Conservation (phyloP, 2,888 invertebrate genomes). For the Drosophila sordidapex region DNA sequence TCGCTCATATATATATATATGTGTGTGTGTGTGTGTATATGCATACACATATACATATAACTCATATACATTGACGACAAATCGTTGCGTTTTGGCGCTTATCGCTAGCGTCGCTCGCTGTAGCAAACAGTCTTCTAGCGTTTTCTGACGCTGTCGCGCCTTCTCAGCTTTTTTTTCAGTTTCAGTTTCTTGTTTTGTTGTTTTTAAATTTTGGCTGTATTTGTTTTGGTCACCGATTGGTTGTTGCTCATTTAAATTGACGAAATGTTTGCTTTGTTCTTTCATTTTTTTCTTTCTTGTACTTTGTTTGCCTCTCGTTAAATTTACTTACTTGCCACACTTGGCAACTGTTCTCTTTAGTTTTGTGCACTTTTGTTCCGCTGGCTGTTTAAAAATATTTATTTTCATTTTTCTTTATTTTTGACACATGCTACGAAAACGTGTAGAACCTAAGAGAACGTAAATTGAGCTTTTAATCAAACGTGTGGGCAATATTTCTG, state of each 20-base stretch:
- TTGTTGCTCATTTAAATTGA: conserved; percentile 41
- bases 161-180: conserved; percentile 3
- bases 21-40: neutral
- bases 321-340: conserved; percentile 29
- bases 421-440: conserved; percentile 65
- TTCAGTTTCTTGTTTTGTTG: conserved; percentile 16
- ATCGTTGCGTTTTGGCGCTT: conserved; percentile 36
- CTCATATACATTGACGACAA: conserved; percentile 25
- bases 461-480: conserved; percentile 1
- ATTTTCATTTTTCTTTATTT: conserved; percentile 21
- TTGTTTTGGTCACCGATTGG: conserved; percentile 59
- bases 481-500: conserved; percentile 22
- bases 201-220: conserved; percentile 33
- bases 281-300: neutral
- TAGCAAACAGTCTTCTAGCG: conserved; percentile 52
- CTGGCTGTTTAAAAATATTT: neutral
- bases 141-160: conserved; percentile 44
- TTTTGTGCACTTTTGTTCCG: neutral
- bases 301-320: conserved; percentile 8
- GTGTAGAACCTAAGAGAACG: conserved; percentile 42
- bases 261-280: conserved; percentile 22
- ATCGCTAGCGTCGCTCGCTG: conserved; percentile 31
- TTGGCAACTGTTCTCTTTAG: conserved; percentile 51
- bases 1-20: conserved; percentile 22
- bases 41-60: neutral